Percentiles rank a stretch among this genome's conserved stretches.
Evolutionary conservation across 1,140 invertebrate species (phyloP).

Genomic region (Zaprionus taronus): DNA sequence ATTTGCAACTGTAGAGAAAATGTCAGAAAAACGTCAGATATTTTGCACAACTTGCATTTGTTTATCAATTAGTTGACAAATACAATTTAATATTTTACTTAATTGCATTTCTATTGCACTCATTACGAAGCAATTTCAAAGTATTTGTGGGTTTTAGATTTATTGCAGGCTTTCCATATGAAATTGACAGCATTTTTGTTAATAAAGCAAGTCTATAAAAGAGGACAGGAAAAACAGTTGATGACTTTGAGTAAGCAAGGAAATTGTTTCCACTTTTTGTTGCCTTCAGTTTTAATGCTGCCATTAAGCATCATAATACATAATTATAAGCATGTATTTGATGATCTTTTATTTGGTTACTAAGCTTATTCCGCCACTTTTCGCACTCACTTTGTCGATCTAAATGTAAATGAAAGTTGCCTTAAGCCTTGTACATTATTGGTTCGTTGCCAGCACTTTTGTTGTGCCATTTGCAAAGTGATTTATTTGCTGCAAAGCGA

Average conservation of each 20-base stretch:
- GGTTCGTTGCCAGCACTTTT: constrained; percentile 28
- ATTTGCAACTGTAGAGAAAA: not conserved
- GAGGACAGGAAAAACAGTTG: not conserved
- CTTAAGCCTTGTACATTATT: constrained; percentile 10
- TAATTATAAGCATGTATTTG: not conserved
- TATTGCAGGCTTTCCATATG: not conserved
- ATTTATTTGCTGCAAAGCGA: constrained; percentile 47
- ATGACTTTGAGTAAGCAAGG: too few relatives aligned
- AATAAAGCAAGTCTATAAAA: not conserved
- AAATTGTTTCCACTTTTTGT: too few relatives aligned
- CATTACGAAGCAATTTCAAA: not conserved
- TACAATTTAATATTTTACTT: constrained; percentile 5
- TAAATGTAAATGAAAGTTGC: constrained; percentile 10
- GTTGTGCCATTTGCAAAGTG: constrained; percentile 50
- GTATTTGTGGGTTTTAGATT: constrained; percentile 1
- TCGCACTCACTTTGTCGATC: not conserved
- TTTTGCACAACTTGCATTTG: constrained; percentile 11
- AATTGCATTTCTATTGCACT: constrained; percentile 17
- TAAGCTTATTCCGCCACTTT: not conserved
- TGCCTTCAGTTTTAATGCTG: too few relatives aligned
- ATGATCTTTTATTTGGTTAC: not conserved
- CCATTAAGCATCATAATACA: not conserved
- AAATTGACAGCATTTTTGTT: not conserved
- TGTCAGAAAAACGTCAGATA: constrained; percentile 3
- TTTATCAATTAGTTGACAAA: constrained; percentile 20